Percentiles rank a stretch among this genome's conserved stretches.
These are phyloP conservation scores for Martes martes DNA, from an alignment of 2,113 vertebrate genomes.

Conservation along the genomic window DNA sequence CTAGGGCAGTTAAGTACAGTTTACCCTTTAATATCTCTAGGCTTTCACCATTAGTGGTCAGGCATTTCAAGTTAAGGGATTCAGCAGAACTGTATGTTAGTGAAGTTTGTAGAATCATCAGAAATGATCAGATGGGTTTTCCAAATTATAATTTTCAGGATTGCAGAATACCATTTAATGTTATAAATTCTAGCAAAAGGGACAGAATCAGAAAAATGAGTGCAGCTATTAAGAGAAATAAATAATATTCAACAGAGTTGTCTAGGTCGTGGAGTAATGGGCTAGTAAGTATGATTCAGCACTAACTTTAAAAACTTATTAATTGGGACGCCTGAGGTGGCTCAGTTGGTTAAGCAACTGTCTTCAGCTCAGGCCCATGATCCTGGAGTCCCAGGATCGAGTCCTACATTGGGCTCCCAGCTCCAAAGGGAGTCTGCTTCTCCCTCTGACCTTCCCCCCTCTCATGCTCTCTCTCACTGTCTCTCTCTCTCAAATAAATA, in stretches of 20 bases:
- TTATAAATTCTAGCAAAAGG: neutral
- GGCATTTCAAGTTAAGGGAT: neutral
- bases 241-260: neutral
- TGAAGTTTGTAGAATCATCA: neutral
- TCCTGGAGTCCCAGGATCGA: neutral
- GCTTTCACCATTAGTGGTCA: neutral
- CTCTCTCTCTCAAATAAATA: too few relatives aligned
- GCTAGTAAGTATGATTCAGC: neutral
- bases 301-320: neutral
- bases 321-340: neutral
- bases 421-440: neutral
- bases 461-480: too few relatives aligned
- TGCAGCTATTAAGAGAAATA: neutral
- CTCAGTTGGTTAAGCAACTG: neutral
- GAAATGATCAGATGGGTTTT: neutral
- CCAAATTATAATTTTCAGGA: neutral
- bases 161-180: neutral
- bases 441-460: neutral
- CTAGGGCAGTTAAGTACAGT: neutral
- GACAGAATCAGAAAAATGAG: neutral
- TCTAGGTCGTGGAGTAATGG: neutral
- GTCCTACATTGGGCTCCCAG: neutral
- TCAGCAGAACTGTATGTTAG: neutral
- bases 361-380: neutral
- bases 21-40: neutral